These are phyloP conservation scores for Sinella curviseta DNA, from an alignment of 1,140 invertebrate species.

Conservation along the genomic window DNA sequence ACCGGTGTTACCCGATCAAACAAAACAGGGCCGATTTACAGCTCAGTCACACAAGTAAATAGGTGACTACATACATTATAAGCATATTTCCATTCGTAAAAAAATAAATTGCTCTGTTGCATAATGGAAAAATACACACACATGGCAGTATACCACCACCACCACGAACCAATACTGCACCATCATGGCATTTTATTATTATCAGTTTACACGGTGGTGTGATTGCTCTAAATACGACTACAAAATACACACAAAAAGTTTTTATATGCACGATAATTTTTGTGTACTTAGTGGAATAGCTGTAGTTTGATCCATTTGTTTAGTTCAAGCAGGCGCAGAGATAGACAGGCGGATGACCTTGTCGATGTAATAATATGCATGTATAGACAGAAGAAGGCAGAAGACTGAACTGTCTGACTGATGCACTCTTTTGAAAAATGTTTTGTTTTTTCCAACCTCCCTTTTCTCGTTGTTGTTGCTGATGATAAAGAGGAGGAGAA, in stretches of 20 bases:
- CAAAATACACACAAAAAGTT: background rate
- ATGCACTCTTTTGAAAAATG: no score
- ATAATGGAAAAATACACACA: background rate
- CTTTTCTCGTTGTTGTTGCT: background rate
- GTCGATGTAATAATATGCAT: background rate
- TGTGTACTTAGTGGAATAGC: background rate
- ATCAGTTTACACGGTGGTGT: background rate
- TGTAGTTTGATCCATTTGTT: background rate
- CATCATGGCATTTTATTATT: background rate
- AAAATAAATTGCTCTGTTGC: no score
- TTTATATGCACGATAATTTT: background rate
- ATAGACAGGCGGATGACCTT: constrained; percentile 15
- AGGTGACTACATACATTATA: no score
- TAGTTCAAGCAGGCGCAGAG: constrained; percentile 4
- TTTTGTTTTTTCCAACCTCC: no score
- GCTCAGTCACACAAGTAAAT: no score
- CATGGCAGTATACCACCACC: no score
- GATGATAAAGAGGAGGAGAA: background rate
- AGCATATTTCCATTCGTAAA: background rate
- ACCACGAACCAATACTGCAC: background rate
- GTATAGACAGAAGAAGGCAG: background rate
- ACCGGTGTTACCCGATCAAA: background rate
- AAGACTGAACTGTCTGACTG: no score
- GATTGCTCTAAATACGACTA: background rate
- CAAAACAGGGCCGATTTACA: background rate